phyloP scores from a whole-genome alignment of 2,113 vertebrate genomes.

The Todiramphus chloris region DNA sequence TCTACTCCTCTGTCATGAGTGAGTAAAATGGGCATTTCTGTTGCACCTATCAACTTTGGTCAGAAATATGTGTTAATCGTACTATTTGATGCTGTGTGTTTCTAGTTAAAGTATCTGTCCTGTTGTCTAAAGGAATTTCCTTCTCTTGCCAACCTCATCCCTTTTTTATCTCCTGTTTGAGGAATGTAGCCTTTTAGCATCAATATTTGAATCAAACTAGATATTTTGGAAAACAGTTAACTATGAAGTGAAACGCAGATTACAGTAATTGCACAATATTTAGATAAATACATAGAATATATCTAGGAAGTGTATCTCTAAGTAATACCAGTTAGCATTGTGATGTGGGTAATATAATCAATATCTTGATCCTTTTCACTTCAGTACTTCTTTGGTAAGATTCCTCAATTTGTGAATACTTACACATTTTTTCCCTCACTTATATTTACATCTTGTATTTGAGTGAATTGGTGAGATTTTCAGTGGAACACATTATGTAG shows the following conservation, averaged over 20 bases:
- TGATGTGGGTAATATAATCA: neutral
- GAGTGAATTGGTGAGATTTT: neutral
- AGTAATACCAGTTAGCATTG: neutral
- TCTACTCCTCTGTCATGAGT: neutral
- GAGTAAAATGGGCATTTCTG: neutral
- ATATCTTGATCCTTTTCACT: neutral
- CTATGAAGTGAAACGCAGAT: neutral
- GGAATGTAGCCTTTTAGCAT: neutral
- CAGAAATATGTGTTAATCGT: neutral
- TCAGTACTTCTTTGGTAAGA: neutral
- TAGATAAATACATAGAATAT: neutral
- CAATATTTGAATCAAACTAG: neutral
- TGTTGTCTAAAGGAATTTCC: neutral
- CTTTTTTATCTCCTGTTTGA: neutral
- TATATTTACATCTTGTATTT: neutral
- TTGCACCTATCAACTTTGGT: neutral
- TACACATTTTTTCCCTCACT: rapidly evolving
- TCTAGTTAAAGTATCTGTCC: neutral
- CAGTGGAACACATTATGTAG: neutral
- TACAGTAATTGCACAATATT: neutral
- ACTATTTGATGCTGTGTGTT: neutral
- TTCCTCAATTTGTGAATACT: neutral
- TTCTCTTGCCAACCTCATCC: neutral
- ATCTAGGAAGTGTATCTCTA: neutral
- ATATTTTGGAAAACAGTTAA: neutral